These are phyloP conservation scores for Nannoperca australis DNA, from an alignment of 2,797 vertebrate genomes.

Conservation along the genomic window DNA sequence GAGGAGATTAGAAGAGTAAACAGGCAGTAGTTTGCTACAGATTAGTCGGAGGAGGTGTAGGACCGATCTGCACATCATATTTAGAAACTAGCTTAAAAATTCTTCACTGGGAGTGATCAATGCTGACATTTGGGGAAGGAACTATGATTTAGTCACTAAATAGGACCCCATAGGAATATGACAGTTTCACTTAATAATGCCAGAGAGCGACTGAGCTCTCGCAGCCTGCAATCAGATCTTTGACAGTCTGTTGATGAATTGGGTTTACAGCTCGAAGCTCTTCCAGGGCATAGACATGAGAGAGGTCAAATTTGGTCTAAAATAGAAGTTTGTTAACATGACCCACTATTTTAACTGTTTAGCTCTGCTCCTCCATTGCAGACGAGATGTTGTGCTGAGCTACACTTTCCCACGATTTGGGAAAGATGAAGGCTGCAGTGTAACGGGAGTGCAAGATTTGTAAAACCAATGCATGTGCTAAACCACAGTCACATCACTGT, in stretches of 20 bases:
- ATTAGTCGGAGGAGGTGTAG: neutral
- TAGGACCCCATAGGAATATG: conserved; percentile 27
- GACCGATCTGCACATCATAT: conserved; percentile 24
- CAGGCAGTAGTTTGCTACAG: neutral
- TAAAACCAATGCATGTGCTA: neutral
- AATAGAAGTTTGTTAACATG: conserved; percentile 14
- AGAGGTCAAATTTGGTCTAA: conserved; percentile 15
- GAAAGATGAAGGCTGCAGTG: neutral
- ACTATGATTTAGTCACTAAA: conserved; percentile 20
- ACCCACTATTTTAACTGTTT: conserved; percentile 15
- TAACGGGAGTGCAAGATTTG: neutral
- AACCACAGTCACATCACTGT: neutral
- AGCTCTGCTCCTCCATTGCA: neutral
- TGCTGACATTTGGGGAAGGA: conserved; percentile 18
- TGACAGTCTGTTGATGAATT: neutral
- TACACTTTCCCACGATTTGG: rapidly evolving
- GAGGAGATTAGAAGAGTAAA: conserved; percentile 13
- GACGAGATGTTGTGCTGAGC: neutral
- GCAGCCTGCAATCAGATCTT: conserved; percentile 20
- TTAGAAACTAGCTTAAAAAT: conserved; percentile 7
- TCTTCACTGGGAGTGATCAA: conserved; percentile 16
- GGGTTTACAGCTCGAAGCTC: conserved; percentile 3
- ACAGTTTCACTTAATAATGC: conserved; percentile 33
- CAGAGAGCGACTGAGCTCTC: conserved; percentile 6
- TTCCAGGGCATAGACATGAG: conserved; percentile 8